A percentile compares a stretch with the other conserved stretches of the same genome.
These are phyloP conservation scores for Exocentrus adspersus DNA, from an alignment of 2,888 invertebrate species.

Conservation along the genomic window DNA sequence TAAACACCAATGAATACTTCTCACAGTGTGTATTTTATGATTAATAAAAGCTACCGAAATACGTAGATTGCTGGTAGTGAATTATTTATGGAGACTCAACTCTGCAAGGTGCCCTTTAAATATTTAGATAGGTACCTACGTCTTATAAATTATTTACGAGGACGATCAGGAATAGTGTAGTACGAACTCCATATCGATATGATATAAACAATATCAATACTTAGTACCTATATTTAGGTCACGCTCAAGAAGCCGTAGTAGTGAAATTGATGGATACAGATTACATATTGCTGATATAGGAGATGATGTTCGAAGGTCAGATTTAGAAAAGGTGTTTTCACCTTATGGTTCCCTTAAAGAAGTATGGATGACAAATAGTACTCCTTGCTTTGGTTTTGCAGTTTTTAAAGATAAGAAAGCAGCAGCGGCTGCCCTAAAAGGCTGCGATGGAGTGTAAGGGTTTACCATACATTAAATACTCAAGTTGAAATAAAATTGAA, in stretches of 20 bases:
- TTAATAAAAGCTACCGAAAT: no score
- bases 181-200: no score
- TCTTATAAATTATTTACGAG: no score
- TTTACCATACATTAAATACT: no score
- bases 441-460: constrained; percentile 65
- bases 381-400: constrained; percentile 71
- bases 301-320: constrained; percentile 65
- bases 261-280: constrained; percentile 62
- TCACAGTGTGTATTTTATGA: no score
- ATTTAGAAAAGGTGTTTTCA: constrained; percentile 67
- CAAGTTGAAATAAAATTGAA: neutral
- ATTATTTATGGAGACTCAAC: no score
- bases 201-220: no score
- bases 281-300: constrained; percentile 68
- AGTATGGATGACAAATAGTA: constrained; percentile 69
- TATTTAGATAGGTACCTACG: no score
- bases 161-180: no score
- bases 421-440: constrained; percentile 64
- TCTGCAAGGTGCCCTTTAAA: no score
- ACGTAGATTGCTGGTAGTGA: no score
- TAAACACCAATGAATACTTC: no score
- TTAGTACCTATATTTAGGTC: constrained; percentile 48
- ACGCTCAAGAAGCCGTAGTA: constrained; percentile 59
- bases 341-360: constrained; percentile 67
- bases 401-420: constrained; percentile 68